Percentiles rank a stretch among this genome's conserved stretches.
These are phyloP conservation scores for Terebella lapidaria DNA, from an alignment of 2,888 invertebrate species.

Conservation along the genomic window DNA sequence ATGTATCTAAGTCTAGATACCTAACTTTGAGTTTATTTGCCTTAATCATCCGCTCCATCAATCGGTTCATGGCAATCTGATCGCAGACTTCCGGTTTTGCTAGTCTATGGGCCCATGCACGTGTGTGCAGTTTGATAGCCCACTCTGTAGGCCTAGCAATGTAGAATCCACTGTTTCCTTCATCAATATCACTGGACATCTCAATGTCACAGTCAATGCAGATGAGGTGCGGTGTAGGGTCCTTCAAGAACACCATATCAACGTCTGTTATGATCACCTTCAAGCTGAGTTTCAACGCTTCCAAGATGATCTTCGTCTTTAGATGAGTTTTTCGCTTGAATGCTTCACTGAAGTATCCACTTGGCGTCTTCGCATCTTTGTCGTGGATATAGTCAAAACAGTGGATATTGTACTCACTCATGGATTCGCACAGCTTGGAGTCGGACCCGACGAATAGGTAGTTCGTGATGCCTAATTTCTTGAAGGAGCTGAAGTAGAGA, in stretches of 20 bases:
- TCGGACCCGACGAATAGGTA: conserved; percentile 19
- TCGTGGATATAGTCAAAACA: conserved; percentile 1
- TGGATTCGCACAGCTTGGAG: background rate
- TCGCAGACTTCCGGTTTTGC: conserved; percentile 5
- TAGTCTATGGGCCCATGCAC: background rate
- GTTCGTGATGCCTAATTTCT: conserved; percentile 13
- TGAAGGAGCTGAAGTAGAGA: conserved; percentile 11
- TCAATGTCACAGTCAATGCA: conserved; percentile 17
- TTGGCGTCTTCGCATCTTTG: background rate
- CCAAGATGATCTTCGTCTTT: conserved; percentile 17
- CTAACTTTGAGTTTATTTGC: background rate
- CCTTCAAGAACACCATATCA: conserved; percentile 19
- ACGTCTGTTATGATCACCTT: conserved; percentile 17
- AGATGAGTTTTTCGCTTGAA: conserved; percentile 20
- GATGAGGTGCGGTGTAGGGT: conserved; percentile 13
- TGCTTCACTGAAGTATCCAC: conserved; percentile 9
- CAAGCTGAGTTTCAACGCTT: conserved; percentile 10
- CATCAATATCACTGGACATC: conserved; percentile 13
- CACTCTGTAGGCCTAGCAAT: conserved; percentile 13
- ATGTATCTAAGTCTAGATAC: background rate
- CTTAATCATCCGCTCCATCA: conserved; percentile 7
- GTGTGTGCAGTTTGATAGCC: conserved; percentile 12
- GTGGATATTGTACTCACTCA: background rate
- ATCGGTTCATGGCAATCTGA: conserved; percentile 13
- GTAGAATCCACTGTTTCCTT: conserved; percentile 21